phyloP scores from a whole-genome alignment of 2,113 vertebrate species.

The Phylloscopus trochilus region DNA sequence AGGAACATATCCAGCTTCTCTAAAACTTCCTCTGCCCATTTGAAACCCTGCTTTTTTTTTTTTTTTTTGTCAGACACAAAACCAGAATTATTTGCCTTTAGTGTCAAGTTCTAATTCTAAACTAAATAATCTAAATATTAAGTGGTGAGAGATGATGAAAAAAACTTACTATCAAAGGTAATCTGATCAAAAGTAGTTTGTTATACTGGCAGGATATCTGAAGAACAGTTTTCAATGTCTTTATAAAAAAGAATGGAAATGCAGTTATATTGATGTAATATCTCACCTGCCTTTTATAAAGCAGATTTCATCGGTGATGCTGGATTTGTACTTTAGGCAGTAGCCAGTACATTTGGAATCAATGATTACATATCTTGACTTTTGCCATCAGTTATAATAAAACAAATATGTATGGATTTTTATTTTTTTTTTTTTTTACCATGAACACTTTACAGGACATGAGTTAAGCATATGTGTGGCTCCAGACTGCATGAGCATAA shows the following conservation, averaged over 20 bases:
- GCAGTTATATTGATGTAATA: not conserved
- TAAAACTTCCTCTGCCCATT: not conserved
- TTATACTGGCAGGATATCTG: not conserved
- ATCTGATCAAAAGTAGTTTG: not conserved
- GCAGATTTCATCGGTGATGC: not conserved
- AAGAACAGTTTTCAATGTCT: not conserved
- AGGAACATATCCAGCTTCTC: not conserved
- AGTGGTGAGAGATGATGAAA: not conserved
- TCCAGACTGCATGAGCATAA: not conserved
- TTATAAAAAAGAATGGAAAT: not conserved
- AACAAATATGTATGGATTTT: conserved; percentile 27
- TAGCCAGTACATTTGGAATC: conserved; percentile 52
- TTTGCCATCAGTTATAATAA: conserved; percentile 51
- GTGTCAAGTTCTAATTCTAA: not conserved
- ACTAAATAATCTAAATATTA: not conserved
- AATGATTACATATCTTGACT: conserved; percentile 41
- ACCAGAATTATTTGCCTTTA: not conserved
- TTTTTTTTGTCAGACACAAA: not conserved
- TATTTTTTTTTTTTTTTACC: not conserved
- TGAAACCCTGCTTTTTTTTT: rapidly evolving
- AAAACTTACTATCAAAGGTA: not conserved
- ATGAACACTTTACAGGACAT: conserved; percentile 25
- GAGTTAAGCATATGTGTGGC: conserved; percentile 29
- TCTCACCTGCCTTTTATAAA: not conserved
- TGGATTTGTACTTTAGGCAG: not conserved